phyloP scores from a whole-genome alignment of 2,888 invertebrate species.

The Drosophila rellima region DNA sequence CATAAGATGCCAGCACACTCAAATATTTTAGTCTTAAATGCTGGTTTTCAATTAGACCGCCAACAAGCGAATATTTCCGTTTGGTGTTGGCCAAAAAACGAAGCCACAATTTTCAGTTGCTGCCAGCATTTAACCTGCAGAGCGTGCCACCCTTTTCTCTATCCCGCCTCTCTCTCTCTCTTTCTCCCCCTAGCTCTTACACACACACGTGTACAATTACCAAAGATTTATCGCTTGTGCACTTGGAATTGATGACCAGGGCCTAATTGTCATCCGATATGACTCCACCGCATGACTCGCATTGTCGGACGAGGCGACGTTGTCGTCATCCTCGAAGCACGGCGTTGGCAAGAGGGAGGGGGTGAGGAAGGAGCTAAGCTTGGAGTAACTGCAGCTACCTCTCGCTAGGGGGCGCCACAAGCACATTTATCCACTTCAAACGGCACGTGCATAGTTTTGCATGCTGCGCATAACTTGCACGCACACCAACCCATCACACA shows the following conservation, averaged over 20 bases:
- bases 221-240: constrained; percentile 82
- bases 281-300: constrained; percentile 82
- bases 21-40: background rate
- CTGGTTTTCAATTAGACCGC: constrained; percentile 62
- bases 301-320: constrained; percentile 70
- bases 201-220: constrained; percentile 71
- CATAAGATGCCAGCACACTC: background rate
- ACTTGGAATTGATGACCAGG: constrained; percentile 82
- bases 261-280: constrained; percentile 81
- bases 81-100: constrained; percentile 43
- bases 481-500: constrained; percentile 33
- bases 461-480: constrained; percentile 79
- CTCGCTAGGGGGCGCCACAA: constrained; percentile 69
- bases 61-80: constrained; percentile 52
- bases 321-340: constrained; percentile 37
- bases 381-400: constrained; percentile 28
- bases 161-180: background rate
- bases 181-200: constrained; percentile 1
- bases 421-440: constrained; percentile 79
- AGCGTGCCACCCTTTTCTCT: constrained; percentile 1
- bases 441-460: constrained; percentile 81
- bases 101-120: constrained; percentile 60
- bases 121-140: constrained; percentile 66
- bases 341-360: background rate
- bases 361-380: background rate